Evolutionary conservation across 2,888 invertebrate genomes (phyloP).

Genomic region (Zelleria hepariella): DNA sequence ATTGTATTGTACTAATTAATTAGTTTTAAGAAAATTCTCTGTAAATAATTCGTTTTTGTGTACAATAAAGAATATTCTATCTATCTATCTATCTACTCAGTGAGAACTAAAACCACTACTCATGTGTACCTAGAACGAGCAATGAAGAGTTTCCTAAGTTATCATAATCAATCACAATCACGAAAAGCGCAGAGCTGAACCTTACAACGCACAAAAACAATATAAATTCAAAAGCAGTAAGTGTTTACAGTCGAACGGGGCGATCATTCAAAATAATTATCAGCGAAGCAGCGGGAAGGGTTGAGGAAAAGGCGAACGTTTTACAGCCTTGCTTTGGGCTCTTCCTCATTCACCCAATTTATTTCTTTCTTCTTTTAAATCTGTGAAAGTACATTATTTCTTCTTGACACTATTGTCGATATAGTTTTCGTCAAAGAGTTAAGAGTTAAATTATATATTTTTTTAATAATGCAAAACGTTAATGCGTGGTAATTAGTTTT

Average conservation of each 20-base stretch:
- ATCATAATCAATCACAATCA: neutral
- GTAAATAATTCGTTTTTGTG: too few relatives aligned
- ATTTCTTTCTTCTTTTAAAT: neutral
- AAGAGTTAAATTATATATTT: too few relatives aligned
- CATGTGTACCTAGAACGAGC: neutral
- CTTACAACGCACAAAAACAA: neutral
- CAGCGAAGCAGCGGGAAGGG: neutral
- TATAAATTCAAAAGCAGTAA: neutral
- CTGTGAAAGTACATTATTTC: too few relatives aligned
- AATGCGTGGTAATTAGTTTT: too few relatives aligned
- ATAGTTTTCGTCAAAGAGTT: neutral
- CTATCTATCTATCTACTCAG: too few relatives aligned
- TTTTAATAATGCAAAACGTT: too few relatives aligned
- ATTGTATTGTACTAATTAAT: too few relatives aligned
- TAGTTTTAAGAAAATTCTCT: too few relatives aligned
- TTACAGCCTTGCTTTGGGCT: neutral
- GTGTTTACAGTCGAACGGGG: neutral
- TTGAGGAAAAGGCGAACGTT: neutral
- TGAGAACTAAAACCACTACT: too few relatives aligned
- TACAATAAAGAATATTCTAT: too few relatives aligned
- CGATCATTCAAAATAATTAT: constrained; percentile 1
- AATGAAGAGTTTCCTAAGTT: neutral
- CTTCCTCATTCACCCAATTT: neutral
- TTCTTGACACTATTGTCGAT: neutral
- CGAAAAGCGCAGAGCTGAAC: neutral